Percentiles rank a stretch among this genome's conserved stretches.
These are phyloP conservation scores for Poecilia gillii DNA, from an alignment of 2,797 vertebrate genomes.

Conservation along the genomic window DNA sequence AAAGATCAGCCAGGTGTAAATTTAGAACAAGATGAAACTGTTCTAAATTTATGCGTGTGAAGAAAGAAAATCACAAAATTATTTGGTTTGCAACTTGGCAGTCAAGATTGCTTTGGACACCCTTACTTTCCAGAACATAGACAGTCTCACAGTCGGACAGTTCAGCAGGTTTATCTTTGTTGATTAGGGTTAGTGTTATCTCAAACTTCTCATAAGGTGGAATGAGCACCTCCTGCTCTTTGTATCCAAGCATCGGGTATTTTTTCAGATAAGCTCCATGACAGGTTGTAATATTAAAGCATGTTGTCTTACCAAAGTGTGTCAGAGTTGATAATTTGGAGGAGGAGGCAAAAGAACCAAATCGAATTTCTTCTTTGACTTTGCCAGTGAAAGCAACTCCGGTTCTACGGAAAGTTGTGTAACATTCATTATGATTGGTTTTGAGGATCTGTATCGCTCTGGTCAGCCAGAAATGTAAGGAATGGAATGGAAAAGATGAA, in stretches of 20 bases:
- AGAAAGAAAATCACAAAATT: neutral
- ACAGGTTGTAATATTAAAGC: constrained; percentile 47
- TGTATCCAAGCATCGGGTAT: fast-evolving
- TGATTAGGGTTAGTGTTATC: neutral
- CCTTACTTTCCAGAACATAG: constrained; percentile 19
- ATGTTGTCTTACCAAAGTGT: neutral
- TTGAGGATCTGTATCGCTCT: constrained; percentile 38
- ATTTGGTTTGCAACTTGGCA: neutral
- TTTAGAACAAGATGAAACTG: too few relatives aligned
- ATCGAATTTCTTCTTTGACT: constrained; percentile 18
- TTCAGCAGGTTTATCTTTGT: fast-evolving
- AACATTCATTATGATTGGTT: constrained; percentile 6
- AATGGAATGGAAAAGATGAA: constrained; percentile 28
- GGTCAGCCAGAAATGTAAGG: constrained; percentile 46
- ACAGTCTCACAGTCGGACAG: neutral
- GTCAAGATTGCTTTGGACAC: constrained; percentile 1
- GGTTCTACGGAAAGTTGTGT: constrained; percentile 19
- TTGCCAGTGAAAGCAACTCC: fast-evolving
- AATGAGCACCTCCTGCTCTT: constrained; percentile 40
- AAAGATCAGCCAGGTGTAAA: too few relatives aligned
- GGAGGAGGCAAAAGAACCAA: constrained; percentile 44
- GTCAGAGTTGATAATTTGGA: neutral
- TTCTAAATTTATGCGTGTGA: neutral
- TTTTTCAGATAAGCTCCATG: constrained; percentile 15
- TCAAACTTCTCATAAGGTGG: constrained; percentile 52